Evolutionary conservation across 1,140 invertebrate species (phyloP).

Genomic region (Leptinotarsa texana): DNA sequence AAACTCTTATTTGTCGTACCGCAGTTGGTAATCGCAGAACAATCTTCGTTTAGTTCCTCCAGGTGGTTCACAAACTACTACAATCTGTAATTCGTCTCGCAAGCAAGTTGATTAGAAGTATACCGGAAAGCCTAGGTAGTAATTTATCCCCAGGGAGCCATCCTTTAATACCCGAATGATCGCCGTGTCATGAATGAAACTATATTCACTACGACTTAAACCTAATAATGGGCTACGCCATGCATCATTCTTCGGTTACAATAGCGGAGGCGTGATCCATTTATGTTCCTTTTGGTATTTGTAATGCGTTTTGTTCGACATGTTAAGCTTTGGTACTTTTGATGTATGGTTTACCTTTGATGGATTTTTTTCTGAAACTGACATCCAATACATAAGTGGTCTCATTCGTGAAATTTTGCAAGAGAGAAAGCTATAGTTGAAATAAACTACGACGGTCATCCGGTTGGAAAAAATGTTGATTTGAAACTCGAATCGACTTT

Average conservation of each 20-base stretch:
- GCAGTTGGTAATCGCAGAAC: background rate
- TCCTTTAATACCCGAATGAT: conserved; percentile 24
- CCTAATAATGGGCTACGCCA: conserved; percentile 10
- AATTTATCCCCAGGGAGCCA: conserved; percentile 43
- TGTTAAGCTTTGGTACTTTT: background rate
- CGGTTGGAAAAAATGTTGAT: too few species aligned
- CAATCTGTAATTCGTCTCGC: conserved; percentile 15
- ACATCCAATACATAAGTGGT: too few species aligned
- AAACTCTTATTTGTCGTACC: too few species aligned
- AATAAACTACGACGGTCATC: too few species aligned
- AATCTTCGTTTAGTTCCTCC: background rate
- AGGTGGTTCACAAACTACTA: conserved; percentile 6
- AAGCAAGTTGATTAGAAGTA: conserved; percentile 8
- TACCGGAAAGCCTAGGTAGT: conserved; percentile 42
- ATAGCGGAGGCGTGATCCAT: conserved; percentile 9
- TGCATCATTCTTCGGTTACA: conserved; percentile 12
- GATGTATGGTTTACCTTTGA: background rate
- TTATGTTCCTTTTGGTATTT: conserved; percentile 1
- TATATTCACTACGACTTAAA: conserved; percentile 1
- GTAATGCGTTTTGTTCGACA: background rate
- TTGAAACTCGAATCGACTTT: too few species aligned
- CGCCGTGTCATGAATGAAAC: conserved; percentile 15
- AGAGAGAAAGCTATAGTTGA: too few species aligned
- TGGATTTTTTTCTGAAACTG: too few species aligned
- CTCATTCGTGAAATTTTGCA: too few species aligned